phyloP scores from a whole-genome alignment of 2,797 vertebrate genomes.

The Notolabrus celidotus region DNA sequence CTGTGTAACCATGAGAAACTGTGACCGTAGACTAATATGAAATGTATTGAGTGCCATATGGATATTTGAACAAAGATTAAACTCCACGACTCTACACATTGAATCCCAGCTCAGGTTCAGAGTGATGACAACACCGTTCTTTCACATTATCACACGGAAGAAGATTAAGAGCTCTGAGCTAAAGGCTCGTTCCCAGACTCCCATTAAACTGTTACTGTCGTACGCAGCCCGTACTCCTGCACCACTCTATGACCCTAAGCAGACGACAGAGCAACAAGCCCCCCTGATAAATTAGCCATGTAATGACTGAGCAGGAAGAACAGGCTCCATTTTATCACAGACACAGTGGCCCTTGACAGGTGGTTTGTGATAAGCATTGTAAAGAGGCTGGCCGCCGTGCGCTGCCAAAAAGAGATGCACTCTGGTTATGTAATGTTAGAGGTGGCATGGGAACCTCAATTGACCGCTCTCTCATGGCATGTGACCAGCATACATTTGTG shows the following conservation, averaged over 20 bases:
- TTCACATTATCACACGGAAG: conserved; percentile 18
- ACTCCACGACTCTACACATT: neutral
- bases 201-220: conserved; percentile 31
- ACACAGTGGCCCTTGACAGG: conserved; percentile 63
- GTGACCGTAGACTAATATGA: no score
- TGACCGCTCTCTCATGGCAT: conserved; percentile 37
- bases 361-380: conserved; percentile 75
- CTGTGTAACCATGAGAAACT: no score
- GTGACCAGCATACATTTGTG: conserved; percentile 32
- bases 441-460: conserved; percentile 51
- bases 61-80: no score
- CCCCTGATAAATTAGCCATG: conserved; percentile 68
- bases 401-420: conserved; percentile 63
- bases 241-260: conserved; percentile 33
- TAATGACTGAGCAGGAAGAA: conserved; percentile 77
- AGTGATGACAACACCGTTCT: neutral
- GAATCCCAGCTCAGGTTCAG: neutral
- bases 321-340: conserved; percentile 68
- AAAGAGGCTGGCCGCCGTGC: conserved; percentile 44
- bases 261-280: conserved; percentile 67
- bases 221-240: conserved; percentile 2
- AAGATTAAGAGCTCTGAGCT: conserved; percentile 35
- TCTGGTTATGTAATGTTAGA: conserved; percentile 46
- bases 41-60: no score
- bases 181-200: conserved; percentile 51